A percentile compares a stretch with the other conserved stretches of the same genome.
phyloP scores from a whole-genome alignment of 2,797 vertebrate genomes.

The Phoeniculus purpureus region DNA sequence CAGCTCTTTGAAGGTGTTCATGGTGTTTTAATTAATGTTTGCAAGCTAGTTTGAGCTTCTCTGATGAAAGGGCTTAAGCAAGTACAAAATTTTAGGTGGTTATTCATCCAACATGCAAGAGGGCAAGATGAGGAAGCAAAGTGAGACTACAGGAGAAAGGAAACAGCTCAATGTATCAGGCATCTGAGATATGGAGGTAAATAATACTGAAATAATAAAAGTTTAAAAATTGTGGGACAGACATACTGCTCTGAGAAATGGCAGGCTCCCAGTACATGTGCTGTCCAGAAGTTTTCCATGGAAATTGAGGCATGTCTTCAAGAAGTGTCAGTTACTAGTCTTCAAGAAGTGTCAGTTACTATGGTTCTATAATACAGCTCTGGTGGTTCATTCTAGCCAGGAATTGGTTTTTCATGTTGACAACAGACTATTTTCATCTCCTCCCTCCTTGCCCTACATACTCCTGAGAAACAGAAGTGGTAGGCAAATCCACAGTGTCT shows the following conservation, averaged over 20 bases:
- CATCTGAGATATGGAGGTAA: not conserved
- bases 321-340: not conserved
- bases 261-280: not conserved
- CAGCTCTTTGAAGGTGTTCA: conserved; percentile 33
- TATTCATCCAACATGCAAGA: not conserved
- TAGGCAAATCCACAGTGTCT: not conserved
- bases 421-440: not conserved
- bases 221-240: not conserved
- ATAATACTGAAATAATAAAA: not conserved
- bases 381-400: not conserved
- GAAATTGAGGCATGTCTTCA: not conserved
- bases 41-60: conserved; percentile 34
- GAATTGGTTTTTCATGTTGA: not conserved
- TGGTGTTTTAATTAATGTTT: conserved; percentile 49
- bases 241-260: not conserved
- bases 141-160: not conserved
- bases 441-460: not conserved
- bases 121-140: not conserved
- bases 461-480: not conserved
- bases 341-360: not conserved
- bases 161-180: not conserved
- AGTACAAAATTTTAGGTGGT: not conserved
- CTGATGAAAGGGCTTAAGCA: conserved; percentile 32
- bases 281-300: not conserved
- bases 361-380: not conserved